phyloP scores from a whole-genome alignment of 2,113 vertebrate genomes.

The Atlantisia rogersi region DNA sequence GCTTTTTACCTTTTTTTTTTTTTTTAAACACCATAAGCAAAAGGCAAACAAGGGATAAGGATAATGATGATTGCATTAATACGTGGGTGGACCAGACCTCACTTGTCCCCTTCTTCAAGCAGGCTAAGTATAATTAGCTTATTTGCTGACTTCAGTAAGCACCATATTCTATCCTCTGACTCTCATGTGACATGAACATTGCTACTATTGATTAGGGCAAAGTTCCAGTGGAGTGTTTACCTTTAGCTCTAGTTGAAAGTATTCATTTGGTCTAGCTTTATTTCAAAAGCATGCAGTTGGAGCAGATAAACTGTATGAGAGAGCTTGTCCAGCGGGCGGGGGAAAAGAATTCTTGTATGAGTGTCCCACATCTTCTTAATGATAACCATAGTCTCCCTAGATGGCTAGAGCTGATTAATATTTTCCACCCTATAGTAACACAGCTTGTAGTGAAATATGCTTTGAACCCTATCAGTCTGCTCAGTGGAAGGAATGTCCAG shows the following conservation, averaged over 20 bases:
- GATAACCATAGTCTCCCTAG: constrained; percentile 44
- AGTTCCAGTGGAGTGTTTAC: constrained; percentile 77
- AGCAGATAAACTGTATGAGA: constrained; percentile 15
- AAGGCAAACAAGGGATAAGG: constrained; percentile 33
- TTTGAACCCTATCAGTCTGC: constrained; percentile 35
- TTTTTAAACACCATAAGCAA: background rate
- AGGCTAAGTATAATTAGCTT: constrained; percentile 42
- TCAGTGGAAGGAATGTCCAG: constrained; percentile 37
- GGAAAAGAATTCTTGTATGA: constrained; percentile 24
- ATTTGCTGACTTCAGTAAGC: constrained; percentile 55
- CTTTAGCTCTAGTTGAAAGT: constrained; percentile 61
- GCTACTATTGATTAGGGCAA: constrained; percentile 82
- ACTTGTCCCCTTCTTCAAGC: constrained; percentile 35
- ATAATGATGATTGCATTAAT: constrained; percentile 17
- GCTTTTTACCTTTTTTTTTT: background rate
- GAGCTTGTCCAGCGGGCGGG: background rate
- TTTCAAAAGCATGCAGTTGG: constrained; percentile 25
- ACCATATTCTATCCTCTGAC: constrained; percentile 50
- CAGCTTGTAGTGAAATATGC: constrained; percentile 3
- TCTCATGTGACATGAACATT: constrained; percentile 78
- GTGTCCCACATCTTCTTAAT: constrained; percentile 8
- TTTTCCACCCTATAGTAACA: constrained; percentile 8
- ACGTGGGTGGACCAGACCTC: constrained; percentile 24
- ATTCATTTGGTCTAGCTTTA: constrained; percentile 39
- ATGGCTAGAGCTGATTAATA: constrained; percentile 24